A percentile compares a stretch with the other conserved stretches of the same genome.
These are phyloP conservation scores for Neotoma lepida DNA, from an alignment of 2,113 vertebrate genomes.

Conservation along the genomic window DNA sequence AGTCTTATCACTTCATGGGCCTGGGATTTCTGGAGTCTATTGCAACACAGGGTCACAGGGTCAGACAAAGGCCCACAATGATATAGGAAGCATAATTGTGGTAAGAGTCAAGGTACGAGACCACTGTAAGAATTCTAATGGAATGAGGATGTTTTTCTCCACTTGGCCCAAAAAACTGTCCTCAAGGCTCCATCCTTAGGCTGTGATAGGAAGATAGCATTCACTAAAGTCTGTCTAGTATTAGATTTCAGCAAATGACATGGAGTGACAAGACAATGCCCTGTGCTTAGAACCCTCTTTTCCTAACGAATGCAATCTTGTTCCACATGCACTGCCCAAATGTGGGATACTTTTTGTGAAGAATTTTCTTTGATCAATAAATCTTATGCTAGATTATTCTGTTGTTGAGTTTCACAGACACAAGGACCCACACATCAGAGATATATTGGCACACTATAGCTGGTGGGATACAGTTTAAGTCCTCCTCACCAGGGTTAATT, in stretches of 20 bases:
- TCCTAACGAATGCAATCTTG: background rate
- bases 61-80: background rate
- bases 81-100: too few species aligned
- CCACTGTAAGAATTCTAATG: background rate
- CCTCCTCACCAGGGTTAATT: too few species aligned
- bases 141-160: background rate
- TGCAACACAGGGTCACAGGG: background rate
- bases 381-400: background rate
- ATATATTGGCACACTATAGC: rapidly evolving
- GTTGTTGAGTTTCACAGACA: background rate
- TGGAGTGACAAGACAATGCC: background rate
- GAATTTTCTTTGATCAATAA: background rate
- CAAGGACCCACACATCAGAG: background rate
- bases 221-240: background rate
- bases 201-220: background rate
- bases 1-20: too few species aligned
- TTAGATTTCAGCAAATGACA: background rate
- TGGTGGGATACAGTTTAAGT: background rate
- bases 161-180: background rate
- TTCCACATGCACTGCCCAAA: background rate
- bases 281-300: background rate
- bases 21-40: background rate
- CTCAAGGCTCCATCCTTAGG: background rate
- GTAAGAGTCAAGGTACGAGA: background rate
- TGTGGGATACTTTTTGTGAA: background rate